These are phyloP conservation scores for Rhabdophis nuchalis DNA, from an alignment of 2,797 vertebrate species.

Conservation along the genomic window DNA sequence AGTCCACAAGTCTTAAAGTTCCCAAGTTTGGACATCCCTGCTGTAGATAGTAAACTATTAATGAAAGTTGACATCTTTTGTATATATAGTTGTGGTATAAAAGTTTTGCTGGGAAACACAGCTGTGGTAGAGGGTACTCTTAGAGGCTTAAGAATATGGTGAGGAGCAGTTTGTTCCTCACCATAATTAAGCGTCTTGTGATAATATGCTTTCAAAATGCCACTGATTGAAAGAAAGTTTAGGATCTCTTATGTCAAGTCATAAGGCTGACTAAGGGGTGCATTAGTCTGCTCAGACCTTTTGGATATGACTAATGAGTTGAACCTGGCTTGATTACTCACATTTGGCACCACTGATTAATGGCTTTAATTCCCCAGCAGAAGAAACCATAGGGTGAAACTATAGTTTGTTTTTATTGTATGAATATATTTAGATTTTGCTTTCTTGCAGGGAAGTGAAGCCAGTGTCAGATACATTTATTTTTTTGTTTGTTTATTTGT, in stretches of 20 bases:
- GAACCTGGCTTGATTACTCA: background rate
- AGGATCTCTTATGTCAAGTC: background rate
- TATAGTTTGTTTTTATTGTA: background rate
- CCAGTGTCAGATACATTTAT: background rate
- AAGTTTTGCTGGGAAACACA: background rate
- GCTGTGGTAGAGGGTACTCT: background rate
- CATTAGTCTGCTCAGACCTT: background rate
- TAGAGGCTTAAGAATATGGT: background rate
- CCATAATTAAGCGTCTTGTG: background rate
- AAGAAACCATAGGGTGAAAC: background rate
- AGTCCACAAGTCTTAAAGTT: too few species aligned
- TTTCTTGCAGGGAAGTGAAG: background rate
- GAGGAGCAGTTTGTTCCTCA: background rate
- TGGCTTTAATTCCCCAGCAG: background rate
- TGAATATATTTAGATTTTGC: background rate
- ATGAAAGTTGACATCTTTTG: background rate
- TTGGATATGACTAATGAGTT: background rate
- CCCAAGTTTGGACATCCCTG: too few species aligned
- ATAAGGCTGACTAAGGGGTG: background rate
- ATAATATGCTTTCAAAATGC: background rate
- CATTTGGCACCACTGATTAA: background rate
- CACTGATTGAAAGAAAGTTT: background rate
- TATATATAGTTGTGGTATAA: background rate
- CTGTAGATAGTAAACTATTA: background rate
- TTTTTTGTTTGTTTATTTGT: background rate